Evolutionary conservation across 2,888 invertebrate genomes (phyloP).

Genomic region (Glaucopsyche alexis): DNA sequence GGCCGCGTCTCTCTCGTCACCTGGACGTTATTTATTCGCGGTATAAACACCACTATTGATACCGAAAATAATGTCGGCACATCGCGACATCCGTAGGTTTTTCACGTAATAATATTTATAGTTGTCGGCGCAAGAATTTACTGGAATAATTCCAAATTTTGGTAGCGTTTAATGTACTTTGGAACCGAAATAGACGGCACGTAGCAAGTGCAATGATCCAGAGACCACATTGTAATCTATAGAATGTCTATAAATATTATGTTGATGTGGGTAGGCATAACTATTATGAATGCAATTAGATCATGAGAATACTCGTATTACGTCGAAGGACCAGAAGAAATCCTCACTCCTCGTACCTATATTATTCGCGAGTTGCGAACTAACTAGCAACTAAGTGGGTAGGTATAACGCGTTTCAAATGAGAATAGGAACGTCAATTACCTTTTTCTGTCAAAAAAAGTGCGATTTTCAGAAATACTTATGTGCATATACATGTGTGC

Average conservation of each 20-base stretch:
- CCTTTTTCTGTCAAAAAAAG: too few relatives aligned
- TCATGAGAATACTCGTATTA: too few relatives aligned
- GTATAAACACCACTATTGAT: conserved; percentile 5
- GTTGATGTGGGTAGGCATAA: neutral
- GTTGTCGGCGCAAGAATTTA: conserved; percentile 52
- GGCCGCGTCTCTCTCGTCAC: neutral
- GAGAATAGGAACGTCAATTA: too few relatives aligned
- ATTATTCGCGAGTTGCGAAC: too few relatives aligned
- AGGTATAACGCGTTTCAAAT: too few relatives aligned
- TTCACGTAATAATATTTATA: conserved; percentile 25
- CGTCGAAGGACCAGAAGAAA: too few relatives aligned
- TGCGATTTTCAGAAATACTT: too few relatives aligned
- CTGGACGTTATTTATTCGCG: neutral
- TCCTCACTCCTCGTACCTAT: too few relatives aligned
- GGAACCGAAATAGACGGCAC: conserved; percentile 35
- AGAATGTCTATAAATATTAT: neutral
- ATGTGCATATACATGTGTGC: too few relatives aligned
- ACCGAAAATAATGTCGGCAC: conserved; percentile 18
- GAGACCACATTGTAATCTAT: conserved; percentile 30
- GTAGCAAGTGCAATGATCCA: conserved; percentile 36
- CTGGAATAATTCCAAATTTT: conserved; percentile 67
- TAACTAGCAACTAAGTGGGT: too few relatives aligned
- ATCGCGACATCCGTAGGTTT: conserved; percentile 24
- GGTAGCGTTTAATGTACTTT: conserved; percentile 39
- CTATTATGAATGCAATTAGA: neutral